Conservation (phyloP, 2,888 invertebrate species). For the Dermolepida albohirtum region DNA sequence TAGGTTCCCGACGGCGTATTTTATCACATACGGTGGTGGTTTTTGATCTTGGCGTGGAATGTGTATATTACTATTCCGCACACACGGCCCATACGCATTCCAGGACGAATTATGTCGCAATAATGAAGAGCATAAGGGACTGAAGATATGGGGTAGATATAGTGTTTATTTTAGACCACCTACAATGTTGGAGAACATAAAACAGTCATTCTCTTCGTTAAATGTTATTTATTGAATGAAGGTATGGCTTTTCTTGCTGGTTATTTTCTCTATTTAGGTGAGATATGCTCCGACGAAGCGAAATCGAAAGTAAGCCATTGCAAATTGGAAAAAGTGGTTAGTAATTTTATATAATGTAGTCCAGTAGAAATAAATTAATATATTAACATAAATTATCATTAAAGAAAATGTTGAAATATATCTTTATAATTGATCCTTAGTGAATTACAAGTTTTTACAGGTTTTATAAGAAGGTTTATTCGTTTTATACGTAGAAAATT, state of each 20-base stretch:
- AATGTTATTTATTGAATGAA: constrained; percentile 49
- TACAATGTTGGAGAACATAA: constrained; percentile 55
- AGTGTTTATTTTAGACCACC: constrained; percentile 57
- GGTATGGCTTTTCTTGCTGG: constrained; percentile 18
- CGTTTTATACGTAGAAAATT: no score
- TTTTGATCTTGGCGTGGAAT: constrained; percentile 49
- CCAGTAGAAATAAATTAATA: no score
- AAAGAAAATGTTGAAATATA: no score
- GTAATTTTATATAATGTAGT: no score
- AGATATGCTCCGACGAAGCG: constrained; percentile 9
- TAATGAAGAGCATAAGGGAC: constrained; percentile 61
- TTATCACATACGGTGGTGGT: constrained; percentile 37
- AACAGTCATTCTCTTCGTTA: constrained; percentile 53
- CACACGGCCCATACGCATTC: constrained; percentile 60
- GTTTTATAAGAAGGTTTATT: no score
- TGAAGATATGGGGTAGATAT: constrained; percentile 58
- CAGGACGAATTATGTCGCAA: constrained; percentile 63
- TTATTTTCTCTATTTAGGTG: constrained; percentile 14
- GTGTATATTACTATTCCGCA: constrained; percentile 58
- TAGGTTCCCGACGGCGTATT: constrained; percentile 34
- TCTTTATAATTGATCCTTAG: no score
- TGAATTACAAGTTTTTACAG: no score
- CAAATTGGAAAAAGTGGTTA: no score
- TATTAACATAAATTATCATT: no score
- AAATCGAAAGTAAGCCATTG: neutral